Base-by-base conservation (phyloP, 1,140 invertebrate genomes). In the Pseudoatta argentina region DNA sequence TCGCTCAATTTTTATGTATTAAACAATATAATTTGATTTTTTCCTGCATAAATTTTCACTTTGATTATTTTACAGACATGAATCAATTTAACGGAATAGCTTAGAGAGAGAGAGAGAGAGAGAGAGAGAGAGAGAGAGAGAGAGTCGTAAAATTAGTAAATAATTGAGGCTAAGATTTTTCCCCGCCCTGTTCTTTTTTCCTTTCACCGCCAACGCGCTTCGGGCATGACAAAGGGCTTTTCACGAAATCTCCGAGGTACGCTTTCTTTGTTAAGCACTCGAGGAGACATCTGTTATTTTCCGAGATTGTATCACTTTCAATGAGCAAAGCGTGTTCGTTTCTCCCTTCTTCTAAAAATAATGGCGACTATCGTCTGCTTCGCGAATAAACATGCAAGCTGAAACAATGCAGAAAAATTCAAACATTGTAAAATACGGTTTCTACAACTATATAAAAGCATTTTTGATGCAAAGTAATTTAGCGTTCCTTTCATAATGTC, bases 251-350 rank as follows among this genome's bases (percentile, higher is more conserved):
- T 88, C 85, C 55, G 85, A 90, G 85, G 89, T 90, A 91, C 85
- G 78, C 78, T 90, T 91, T 91, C 87, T 91, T 91, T 91, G 90
- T 87, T 71, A 61, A 91, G 87, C 89, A 91, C 90, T 91, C 75
- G 89, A 88, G 73, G 85, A 82, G 89, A 91, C 90, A 91, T 91
- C 90, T 91, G 90, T 91, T 91, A 91, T 88, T 91, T 91, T 87
- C 87, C 72, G 85, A 91, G 89, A 91, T 91, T 91, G 89, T 91
- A 91, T 91, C 90, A 88, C 79, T 88, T 87, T 87, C 89, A 91
- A 87, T 85, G 87, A 91, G 71, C 61, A 55, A 51, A 82, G 88
- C 73, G 76, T 69, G 75, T 90, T 73, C 69, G 64, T 66, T 85
- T 72, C 55, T 57, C 57, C 51, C 67, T 51, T 76, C 63, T 77